These are phyloP conservation scores for Trichogramma evanescens DNA, from an alignment of 2,888 invertebrate species.

Conservation along the genomic window DNA sequence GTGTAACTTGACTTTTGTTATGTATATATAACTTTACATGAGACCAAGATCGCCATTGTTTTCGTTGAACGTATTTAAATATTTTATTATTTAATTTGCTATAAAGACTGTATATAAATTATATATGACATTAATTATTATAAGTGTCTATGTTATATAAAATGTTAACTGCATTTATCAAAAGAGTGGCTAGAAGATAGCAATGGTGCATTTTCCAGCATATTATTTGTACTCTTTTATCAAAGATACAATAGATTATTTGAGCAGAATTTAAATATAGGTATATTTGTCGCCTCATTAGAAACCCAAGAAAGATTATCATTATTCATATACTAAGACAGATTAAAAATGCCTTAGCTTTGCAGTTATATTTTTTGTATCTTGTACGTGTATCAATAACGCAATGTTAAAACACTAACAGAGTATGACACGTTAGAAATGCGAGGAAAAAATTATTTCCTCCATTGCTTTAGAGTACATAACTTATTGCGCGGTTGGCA, in stretches of 20 bases:
- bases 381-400: constrained; percentile 19
- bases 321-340: constrained; percentile 21
- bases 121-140: constrained; percentile 22
- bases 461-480: constrained; percentile 18
- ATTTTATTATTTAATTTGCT: too few species aligned
- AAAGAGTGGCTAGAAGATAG: constrained; percentile 25
- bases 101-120: constrained; percentile 23
- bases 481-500: constrained; percentile 17
- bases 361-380: constrained; percentile 31
- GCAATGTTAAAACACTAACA: constrained; percentile 12
- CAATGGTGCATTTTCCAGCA: constrained; percentile 17
- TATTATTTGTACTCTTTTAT: constrained; percentile 11
- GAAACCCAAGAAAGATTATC: constrained; percentile 14
- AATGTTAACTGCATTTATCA: constrained; percentile 29
- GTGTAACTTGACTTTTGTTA: constrained; percentile 7
- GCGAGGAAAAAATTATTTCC: constrained; percentile 7
- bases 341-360: constrained; percentile 29
- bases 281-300: background rate
- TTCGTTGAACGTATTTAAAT: too few species aligned
- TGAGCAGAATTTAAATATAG: constrained; percentile 8
- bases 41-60: too few species aligned
- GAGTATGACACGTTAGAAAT: constrained; percentile 10
- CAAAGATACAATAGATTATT: background rate
- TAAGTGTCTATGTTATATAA: constrained; percentile 26
- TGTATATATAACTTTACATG: constrained; percentile 20